Evolutionary conservation across 2,113 vertebrate species (phyloP).

Genomic region (Rhea americana): DNA sequence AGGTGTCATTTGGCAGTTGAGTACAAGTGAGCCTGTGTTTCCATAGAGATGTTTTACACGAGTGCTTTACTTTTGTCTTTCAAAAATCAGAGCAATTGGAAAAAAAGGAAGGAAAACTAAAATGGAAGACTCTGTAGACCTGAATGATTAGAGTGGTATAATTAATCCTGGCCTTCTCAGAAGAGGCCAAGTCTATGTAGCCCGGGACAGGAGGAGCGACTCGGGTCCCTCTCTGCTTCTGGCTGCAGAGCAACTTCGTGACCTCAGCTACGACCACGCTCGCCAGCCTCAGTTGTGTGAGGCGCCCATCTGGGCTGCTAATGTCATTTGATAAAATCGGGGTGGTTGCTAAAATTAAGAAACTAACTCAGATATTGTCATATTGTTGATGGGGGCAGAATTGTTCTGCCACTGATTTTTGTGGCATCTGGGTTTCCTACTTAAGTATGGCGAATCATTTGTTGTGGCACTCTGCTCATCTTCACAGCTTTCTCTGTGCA

Average conservation of each 20-base stretch:
- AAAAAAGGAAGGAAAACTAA: slow-evolving; percentile 35
- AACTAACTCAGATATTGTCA: not conserved
- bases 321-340: not conserved
- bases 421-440: not conserved
- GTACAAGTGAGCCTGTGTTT: slow-evolving; percentile 63
- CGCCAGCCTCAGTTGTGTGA: not conserved
- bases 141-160: not conserved
- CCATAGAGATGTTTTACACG: slow-evolving; percentile 72
- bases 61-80: slow-evolving; percentile 55
- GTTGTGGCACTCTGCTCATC: not conserved
- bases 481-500: not conserved
- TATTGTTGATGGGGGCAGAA: not conserved
- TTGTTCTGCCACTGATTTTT: not conserved
- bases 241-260: not conserved
- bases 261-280: not conserved
- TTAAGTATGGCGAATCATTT: not conserved
- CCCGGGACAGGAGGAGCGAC: not conserved
- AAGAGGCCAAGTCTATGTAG: not conserved
- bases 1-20: slow-evolving; percentile 67
- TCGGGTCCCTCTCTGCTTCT: slow-evolving; percentile 6
- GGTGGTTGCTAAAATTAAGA: not conserved
- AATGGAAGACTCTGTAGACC: slow-evolving; percentile 2
- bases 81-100: slow-evolving; percentile 28
- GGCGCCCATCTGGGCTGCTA: not conserved
- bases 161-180: not conserved